Conservation (phyloP, 2,113 vertebrate genomes). For the Myxocyprinus asiaticus region DNA sequence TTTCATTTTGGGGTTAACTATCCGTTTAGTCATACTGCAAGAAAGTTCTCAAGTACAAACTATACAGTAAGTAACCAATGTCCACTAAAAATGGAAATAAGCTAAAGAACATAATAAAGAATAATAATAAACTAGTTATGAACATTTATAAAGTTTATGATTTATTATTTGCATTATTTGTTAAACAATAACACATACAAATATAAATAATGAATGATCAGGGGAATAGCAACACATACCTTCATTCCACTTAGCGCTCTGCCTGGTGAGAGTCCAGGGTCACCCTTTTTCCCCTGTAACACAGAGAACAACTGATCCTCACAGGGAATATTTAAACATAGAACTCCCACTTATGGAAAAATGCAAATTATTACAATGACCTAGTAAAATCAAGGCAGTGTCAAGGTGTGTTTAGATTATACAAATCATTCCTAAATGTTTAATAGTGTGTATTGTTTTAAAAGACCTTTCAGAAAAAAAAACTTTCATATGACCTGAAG, state of each 20-base stretch:
- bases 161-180: too few species aligned
- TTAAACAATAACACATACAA: too few species aligned
- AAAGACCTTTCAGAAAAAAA: not conserved
- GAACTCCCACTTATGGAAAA: not conserved
- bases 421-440: not conserved
- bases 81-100: too few species aligned
- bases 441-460: not conserved
- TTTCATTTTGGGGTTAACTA: too few species aligned
- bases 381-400: not conserved
- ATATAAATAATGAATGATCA: too few species aligned
- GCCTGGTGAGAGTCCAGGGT: constrained; percentile 88
- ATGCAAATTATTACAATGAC: not conserved
- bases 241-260: constrained; percentile 83
- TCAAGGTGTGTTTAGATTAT: not conserved
- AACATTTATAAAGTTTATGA: too few species aligned
- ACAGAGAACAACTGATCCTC: constrained; percentile 34
- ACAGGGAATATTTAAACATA: not conserved
- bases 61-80: too few species aligned
- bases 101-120: too few species aligned
- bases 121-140: too few species aligned
- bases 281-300: constrained; percentile 92
- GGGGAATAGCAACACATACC: constrained; percentile 66
- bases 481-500: not conserved
- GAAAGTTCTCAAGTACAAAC: too few species aligned
- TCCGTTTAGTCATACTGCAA: too few species aligned